Evolutionary conservation across 2,113 vertebrate genomes (phyloP), one percentile per base, ranked within the genome.

Genomic region (Pyrgilauda ruficollis): DNA sequence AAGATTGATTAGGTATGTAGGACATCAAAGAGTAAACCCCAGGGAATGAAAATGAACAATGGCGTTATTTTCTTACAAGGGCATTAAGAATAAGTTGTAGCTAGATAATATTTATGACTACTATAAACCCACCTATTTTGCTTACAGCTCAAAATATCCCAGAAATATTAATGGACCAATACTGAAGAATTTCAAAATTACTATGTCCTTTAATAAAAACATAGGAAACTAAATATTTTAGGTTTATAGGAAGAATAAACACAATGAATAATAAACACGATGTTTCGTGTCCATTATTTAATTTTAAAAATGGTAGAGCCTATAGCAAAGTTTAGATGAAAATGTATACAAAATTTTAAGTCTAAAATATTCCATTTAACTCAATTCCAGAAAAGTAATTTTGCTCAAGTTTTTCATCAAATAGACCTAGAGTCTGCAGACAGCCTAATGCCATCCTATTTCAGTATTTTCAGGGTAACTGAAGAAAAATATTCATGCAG

Each of bases 1-100:
- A 94, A 96, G 94, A 96, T 93, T 90, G 96, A 95, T 93, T 89
- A 93, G 68, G 59, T 77, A 76, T 44, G 63, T 87, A 74, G 46
- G 79, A 90, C 92, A 93, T 96, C 76, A 96, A 94, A 96, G 83
- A 82, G 23, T 58, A 84, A 92, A 90, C 72, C 69, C 69, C 80
- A 76, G 92, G 83, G 97, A 93, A 84, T 69, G 41, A 94, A 95
- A 97, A 96, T 61, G 90, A 94, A 93, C 35, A 41, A 92, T 95
- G 72, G 78, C 13, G 31, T 91, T 97, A 94, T 97, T 96, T 95
- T 90, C 84, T 80, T 93, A 59, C 23, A 87, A 70, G 66, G 39
- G 37, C 41, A 93, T 95, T 84, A 86, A 93, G 84, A 86, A 89
- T 61, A 91, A 69, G 27, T 82, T 63, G 15, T 59, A 70, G 63